Conservation (phyloP, 37 sponge, comb jelly and placozoan genomes). For the Spongilla lacustris region DNA sequence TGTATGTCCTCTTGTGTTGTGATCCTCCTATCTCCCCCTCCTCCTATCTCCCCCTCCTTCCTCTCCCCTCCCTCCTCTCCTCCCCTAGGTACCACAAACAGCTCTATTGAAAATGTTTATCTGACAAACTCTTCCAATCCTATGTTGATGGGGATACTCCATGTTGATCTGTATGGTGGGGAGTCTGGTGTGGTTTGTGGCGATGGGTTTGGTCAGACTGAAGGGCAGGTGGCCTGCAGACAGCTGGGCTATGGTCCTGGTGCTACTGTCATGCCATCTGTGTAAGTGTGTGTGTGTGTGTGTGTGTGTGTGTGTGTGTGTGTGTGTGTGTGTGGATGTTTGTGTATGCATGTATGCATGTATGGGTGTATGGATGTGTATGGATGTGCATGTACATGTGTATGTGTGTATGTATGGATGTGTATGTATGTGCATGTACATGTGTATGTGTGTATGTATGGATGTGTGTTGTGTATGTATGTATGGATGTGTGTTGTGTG, state of each 20-base stretch:
- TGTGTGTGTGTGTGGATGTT: neutral
- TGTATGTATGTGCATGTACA: neutral
- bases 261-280: neutral
- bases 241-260: conserved; percentile 33
- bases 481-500: neutral
- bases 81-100: neutral
- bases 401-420: neutral
- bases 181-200: conserved; percentile 14
- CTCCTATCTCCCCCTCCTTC: neutral
- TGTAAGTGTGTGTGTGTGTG: neutral
- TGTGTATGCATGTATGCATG: neutral
- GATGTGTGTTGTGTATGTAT: neutral
- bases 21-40: neutral
- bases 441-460: neutral
- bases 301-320: neutral
- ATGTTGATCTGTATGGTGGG: neutral
- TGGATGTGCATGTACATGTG: neutral
- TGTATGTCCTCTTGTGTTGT: too few species aligned
- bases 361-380: neutral
- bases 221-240: conserved; percentile 41
- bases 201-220: conserved; percentile 3
- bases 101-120: neutral
- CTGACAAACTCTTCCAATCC: neutral
- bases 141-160: neutral
- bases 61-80: neutral